These are phyloP conservation scores for Aphodius sticticus DNA, from an alignment of 2,888 invertebrate species.

Conservation along the genomic window DNA sequence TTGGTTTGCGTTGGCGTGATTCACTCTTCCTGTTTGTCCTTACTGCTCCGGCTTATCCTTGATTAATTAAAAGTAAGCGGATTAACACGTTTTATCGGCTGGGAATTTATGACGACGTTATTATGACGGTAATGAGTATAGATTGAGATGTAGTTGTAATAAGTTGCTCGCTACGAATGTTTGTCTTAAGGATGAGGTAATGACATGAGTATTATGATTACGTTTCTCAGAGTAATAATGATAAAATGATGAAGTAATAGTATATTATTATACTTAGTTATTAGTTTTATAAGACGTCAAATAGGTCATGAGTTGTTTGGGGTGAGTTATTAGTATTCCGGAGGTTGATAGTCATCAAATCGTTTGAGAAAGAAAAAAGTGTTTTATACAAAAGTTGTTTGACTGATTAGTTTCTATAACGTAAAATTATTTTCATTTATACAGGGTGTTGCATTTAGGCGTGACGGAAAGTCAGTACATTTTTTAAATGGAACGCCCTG, in stretches of 20 bases:
- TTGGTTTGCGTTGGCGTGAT: not conserved
- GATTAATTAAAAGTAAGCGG: not conserved
- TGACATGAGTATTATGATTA: not conserved
- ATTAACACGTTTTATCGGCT: not conserved
- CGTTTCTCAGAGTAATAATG: not conserved
- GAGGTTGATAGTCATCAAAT: too few species aligned
- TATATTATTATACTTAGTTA: too few species aligned
- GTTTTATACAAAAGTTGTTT: too few species aligned
- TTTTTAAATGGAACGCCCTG: too few species aligned
- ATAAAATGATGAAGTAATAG: not conserved
- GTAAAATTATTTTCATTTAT: too few species aligned
- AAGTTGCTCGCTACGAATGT: not conserved
- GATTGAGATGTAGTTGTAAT: not conserved
- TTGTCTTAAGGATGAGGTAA: not conserved
- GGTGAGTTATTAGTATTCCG: too few species aligned
- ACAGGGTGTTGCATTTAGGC: too few species aligned
- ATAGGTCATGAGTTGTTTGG: too few species aligned
- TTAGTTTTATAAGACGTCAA: too few species aligned
- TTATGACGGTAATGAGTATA: not conserved
- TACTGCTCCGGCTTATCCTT: not conserved
- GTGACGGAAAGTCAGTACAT: too few species aligned
- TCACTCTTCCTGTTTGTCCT: constrained; percentile 4
- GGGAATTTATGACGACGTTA: constrained; percentile 4
- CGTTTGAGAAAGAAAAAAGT: too few species aligned
- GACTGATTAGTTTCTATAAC: too few species aligned